Evolutionary conservation across 2,113 vertebrate genomes (phyloP), one percentile per base, ranked within the genome.

Genomic region (Sinocyclocheilus rhinocerous): DNA sequence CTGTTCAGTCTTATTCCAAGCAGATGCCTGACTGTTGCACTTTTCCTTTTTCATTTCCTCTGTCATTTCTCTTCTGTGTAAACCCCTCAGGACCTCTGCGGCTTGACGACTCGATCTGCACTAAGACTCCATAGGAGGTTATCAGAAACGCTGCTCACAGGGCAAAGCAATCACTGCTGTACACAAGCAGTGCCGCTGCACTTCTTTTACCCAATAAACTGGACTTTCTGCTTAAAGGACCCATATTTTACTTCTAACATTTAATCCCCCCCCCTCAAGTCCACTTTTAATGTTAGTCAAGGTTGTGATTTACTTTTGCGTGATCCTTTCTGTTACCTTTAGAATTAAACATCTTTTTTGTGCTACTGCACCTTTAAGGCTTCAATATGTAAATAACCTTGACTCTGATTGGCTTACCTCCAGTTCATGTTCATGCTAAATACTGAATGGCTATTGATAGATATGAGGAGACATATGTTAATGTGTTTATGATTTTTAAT

Each of bases 41-140:
- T 77, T 84, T 78, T 84, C 61, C n/a, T 79, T 48, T 83, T 85
- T 80, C 29, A 57, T 87, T 86, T 89, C 86, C 84, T 84, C 12
- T 65, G 8, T 69, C 72, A n/a, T 75, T 57, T 59, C 26, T 65
- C 76, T 86, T 16, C 10, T 69, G 72, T 52, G 18, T 36, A 76
- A 86, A 72, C 24, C 24, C 50, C 26, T 39, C 42, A 4, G 8
- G 45, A 72, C n/a, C 18, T 48, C 75, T 69, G 26, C 2, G 63
- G 61, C 6, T 26, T 33, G 61, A 81, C n/a, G 24, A n/a, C 20
- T 75, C 39, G 69, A 78, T 79, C 18, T 7, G 12, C 24, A 45
- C 61, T 33, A 45, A 13, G 45, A 20, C 50, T 48, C 77, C 48
- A 75, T 77, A 59, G 65, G 59, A 70, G 39, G 61, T 39, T 36